Percentiles rank a stretch among this genome's conserved stretches.
Conservation (phyloP, 2,888 invertebrate species). For the Watsonalla cultraria region DNA sequence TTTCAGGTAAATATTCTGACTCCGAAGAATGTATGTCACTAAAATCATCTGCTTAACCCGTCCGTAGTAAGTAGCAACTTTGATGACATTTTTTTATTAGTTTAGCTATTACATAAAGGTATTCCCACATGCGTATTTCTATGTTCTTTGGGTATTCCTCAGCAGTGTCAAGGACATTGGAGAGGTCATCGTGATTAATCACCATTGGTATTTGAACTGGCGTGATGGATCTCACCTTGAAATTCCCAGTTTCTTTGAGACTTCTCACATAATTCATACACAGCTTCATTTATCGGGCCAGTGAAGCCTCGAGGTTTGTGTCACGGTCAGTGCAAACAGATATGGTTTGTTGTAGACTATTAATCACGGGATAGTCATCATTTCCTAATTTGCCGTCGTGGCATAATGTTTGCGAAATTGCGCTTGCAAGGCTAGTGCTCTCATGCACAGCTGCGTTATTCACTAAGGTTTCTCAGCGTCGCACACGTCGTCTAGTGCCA, state of each 20-base stretch:
- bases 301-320: constrained; percentile 8
- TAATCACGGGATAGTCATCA: constrained; percentile 13
- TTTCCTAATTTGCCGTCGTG: constrained; percentile 8
- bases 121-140: too few species aligned
- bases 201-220: background rate
- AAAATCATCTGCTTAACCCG: too few species aligned
- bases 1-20: too few species aligned
- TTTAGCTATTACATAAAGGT: too few species aligned
- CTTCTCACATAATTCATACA: background rate
- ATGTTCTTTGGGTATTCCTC: too few species aligned
- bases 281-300: background rate
- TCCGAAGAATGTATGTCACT: too few species aligned
- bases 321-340: constrained; percentile 11
- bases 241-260: background rate
- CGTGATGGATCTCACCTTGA: background rate
- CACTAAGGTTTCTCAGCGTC: too few species aligned
- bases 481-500: too few species aligned
- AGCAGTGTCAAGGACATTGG: too few species aligned
- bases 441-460: too few species aligned
- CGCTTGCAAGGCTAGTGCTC: constrained; percentile 26
- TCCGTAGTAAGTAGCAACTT: too few species aligned
- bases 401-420: constrained; percentile 34
- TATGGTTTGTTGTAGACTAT: constrained; percentile 9
- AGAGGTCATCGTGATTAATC: background rate
- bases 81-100: too few species aligned